Base-by-base conservation (phyloP, 2,888 invertebrate genomes). In the Spilosoma lubricipeda region DNA sequence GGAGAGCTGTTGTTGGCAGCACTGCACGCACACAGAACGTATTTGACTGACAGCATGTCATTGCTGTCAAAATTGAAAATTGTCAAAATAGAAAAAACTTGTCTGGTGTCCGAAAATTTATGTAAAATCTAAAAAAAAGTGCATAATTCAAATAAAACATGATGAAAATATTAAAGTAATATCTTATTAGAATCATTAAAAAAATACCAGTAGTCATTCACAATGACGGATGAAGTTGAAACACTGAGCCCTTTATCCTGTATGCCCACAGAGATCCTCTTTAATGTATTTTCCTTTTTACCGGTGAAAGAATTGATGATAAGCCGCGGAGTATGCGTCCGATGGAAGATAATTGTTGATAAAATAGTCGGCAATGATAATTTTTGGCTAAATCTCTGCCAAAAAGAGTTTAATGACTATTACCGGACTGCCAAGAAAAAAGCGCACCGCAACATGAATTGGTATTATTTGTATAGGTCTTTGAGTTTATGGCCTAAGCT, bases 321-420 rank as follows among this genome's bases (percentile, higher is more conserved):
- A 78, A 92, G 90, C 68, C 92, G 94, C 4, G 86, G 83, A 80
- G 92, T 95, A 0, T 93, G 93, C 72, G 18, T 59, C 0, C 85
- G 91, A 78, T 94, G 94, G 92, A 90, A 85, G 63, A 77, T 83
- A 7, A 87, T 93, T n/a, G 85, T 94, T 30, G 94, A 95, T 74
- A 85, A 80, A 3, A 56, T 93, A 2, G 71, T 80, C 0, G 78
- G 77, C 48, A 87, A 85, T 36, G 91, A 92, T 9, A 71, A 63
- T 0, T 71, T 92, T 15, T 95, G 95, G 95, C 75, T 76, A 11
- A 74, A 77, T 15, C 79, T 89, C 67, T 94, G 94, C 74, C 78
- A 79, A 73, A 67, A 56, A 0, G 93, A 95, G 33, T 95, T 87
- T 45, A 75, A 72, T 0, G 75, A 77, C 0, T 73, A 90, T 0